These are phyloP conservation scores for Lasioglossum malachurum DNA, from an alignment of 2,888 invertebrate species.

Conservation along the genomic window DNA sequence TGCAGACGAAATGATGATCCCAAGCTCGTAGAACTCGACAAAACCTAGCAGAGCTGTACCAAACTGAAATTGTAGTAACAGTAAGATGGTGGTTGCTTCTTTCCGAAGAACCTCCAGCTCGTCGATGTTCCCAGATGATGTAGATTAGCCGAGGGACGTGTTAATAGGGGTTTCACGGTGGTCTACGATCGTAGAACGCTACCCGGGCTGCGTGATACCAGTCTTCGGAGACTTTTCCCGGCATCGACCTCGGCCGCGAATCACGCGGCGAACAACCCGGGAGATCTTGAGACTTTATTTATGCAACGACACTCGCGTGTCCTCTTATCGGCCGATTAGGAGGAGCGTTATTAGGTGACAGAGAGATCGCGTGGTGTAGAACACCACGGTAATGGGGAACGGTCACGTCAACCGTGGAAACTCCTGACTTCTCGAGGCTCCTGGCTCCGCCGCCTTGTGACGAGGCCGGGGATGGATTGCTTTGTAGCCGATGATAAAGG, in stretches of 20 bases:
- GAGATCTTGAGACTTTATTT: slow-evolving; percentile 69
- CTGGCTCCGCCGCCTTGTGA: neutral
- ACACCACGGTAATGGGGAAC: slow-evolving; percentile 75
- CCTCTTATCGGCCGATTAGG: slow-evolving; percentile 82
- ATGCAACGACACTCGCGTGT: slow-evolving; percentile 78
- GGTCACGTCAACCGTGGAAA: slow-evolving; percentile 77
- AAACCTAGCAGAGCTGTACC: neutral
- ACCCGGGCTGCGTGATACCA: slow-evolving; percentile 33
- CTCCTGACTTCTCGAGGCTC: neutral
- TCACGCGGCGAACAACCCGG: slow-evolving; percentile 9
- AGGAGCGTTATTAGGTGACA: slow-evolving; percentile 82
- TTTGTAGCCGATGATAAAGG: neutral
- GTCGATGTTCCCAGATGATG: neutral
- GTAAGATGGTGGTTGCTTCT: neutral
- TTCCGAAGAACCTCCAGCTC: neutral
- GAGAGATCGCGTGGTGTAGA: slow-evolving; percentile 80
- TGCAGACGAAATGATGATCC: neutral
- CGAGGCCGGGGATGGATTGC: neutral
- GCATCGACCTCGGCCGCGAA: slow-evolving; percentile 44
- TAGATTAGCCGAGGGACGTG: neutral
- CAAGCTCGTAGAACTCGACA: neutral
- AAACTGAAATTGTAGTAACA: neutral
- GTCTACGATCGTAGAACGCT: neutral
- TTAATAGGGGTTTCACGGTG: slow-evolving; percentile 10
- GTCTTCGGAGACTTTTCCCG: neutral